These are phyloP conservation scores for Axinella damicornis DNA, from an alignment of 37 sponge, comb jelly and placozoan species.

Conservation along the genomic window DNA sequence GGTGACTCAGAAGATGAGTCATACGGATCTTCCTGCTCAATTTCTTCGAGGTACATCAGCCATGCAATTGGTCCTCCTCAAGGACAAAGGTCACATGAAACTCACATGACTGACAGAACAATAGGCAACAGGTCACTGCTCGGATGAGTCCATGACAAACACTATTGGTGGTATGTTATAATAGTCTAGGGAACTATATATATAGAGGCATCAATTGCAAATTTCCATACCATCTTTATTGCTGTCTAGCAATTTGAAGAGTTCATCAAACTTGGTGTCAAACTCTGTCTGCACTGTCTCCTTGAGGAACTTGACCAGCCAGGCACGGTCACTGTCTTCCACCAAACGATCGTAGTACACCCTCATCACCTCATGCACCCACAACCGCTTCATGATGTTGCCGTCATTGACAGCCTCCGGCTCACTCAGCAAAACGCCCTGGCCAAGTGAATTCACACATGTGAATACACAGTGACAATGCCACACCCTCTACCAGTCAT, in stretches of 20 bases:
- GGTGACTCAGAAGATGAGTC: no score
- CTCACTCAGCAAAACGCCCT: slow-evolving; percentile 76
- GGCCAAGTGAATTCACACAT: slow-evolving; percentile 29
- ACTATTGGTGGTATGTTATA: no score
- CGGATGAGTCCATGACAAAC: no score
- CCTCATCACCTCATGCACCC: slow-evolving; percentile 88
- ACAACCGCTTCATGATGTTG: slow-evolving; percentile 61
- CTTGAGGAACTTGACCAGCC: slow-evolving; percentile 85
- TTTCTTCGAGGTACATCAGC: no score
- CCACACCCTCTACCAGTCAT: no score
- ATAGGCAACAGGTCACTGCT: no score
- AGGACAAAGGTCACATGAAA: no score
- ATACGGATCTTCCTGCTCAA: no score
- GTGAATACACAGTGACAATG: slow-evolving; percentile 7
- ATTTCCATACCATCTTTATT: slow-evolving; percentile 82
- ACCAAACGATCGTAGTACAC: slow-evolving; percentile 99
- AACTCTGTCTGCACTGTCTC: slow-evolving; percentile 66
- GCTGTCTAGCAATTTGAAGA: slow-evolving; percentile 86
- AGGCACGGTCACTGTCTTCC: slow-evolving; percentile 87
- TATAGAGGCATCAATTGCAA: no score
- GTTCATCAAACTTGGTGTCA: slow-evolving; percentile 77
- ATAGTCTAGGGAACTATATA: no score
- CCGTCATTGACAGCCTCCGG: slow-evolving; percentile 40
- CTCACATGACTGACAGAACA: no score
- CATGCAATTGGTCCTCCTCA: no score